Evolutionary conservation across 2,113 vertebrate genomes (phyloP), one percentile per base, ranked within the genome.

Genomic region (Nothoprocta pentlandii): DNA sequence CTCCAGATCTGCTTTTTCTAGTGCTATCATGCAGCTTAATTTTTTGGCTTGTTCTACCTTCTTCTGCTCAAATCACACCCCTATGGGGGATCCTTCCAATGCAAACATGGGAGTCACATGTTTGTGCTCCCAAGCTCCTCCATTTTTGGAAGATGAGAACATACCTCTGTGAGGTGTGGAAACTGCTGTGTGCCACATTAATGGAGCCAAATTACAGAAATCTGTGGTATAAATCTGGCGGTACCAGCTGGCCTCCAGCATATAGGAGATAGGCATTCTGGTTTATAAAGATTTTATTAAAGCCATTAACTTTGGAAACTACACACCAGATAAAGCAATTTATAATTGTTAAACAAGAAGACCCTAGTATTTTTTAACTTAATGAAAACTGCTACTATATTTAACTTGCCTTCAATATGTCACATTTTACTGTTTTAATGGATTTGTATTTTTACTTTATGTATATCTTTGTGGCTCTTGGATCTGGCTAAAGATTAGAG

Each of bases 401-500:
- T 93, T 92, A 73, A 80, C 7, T 26, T 80, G 78, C 64, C 59
- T 95, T 90, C 41, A 20, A 58, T 44, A 78, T 89, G 80, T 90
- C 64, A 32, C 21, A 9, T 75, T 44, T 30, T 58, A 82, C 10
- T 59, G 32, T n/a, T 90, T 59, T 34, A 54, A 63, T 56, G 13
- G 46, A 39, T 80, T 51, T 36, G 20, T 63, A 6, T 32, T 87
- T 84, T 73, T 63, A 49, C 23, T 19, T 53, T 71, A 71, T 88
- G 89, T 47, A 92, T 92, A 92, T 89, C 90, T 92, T 97, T 87
- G 88, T 91, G 86, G 84, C 89, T 85, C 68, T 70, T 20, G 32
- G 92, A 77, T 87, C 77, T 83, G 76, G 59, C 64, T 93, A 79
- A 94, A 77, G 84, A 87, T 74, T 63, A 94, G 85, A 95, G 73